These are phyloP conservation scores for Scleropages formosus DNA, from an alignment of 2,797 vertebrate genomes.

Conservation along the genomic window DNA sequence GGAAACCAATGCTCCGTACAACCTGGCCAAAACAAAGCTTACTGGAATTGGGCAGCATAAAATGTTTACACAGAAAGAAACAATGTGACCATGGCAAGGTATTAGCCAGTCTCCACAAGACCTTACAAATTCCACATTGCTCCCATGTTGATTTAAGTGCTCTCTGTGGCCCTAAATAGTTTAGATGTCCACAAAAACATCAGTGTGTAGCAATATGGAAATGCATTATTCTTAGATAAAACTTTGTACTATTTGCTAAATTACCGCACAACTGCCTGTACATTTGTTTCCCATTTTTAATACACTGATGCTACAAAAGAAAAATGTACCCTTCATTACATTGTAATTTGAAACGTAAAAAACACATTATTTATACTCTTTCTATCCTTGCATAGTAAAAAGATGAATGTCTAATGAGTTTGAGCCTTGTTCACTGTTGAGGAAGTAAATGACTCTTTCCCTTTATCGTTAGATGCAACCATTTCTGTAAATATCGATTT, in stretches of 20 bases:
- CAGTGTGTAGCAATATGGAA: constrained; percentile 63
- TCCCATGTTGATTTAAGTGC: neutral
- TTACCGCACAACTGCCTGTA: constrained; percentile 62
- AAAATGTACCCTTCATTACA: constrained; percentile 39
- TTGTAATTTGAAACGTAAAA: constrained; percentile 53
- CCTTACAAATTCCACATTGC: neutral
- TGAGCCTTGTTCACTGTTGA: constrained; percentile 55
- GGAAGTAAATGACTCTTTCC: constrained; percentile 63
- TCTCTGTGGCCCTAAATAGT: neutral
- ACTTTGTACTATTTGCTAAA: constrained; percentile 61
- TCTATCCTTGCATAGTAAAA: constrained; percentile 58
- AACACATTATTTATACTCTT: constrained; percentile 58
- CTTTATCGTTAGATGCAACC: constrained; percentile 47
- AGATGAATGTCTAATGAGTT: constrained; percentile 66
- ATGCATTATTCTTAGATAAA: constrained; percentile 52
- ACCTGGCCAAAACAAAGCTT: neutral
- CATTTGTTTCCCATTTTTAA: constrained; percentile 59
- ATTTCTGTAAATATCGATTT: constrained; percentile 67
- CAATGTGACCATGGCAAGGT: neutral
- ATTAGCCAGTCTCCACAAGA: neutral
- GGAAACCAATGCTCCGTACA: constrained; percentile 8
- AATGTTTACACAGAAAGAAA: neutral
- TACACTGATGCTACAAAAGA: constrained; percentile 49
- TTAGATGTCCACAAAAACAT: constrained; percentile 25
- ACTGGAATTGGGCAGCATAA: too few relatives aligned